Evolutionary conservation across 2,888 invertebrate genomes (phyloP).

Genomic region (Eudemis profundana): DNA sequence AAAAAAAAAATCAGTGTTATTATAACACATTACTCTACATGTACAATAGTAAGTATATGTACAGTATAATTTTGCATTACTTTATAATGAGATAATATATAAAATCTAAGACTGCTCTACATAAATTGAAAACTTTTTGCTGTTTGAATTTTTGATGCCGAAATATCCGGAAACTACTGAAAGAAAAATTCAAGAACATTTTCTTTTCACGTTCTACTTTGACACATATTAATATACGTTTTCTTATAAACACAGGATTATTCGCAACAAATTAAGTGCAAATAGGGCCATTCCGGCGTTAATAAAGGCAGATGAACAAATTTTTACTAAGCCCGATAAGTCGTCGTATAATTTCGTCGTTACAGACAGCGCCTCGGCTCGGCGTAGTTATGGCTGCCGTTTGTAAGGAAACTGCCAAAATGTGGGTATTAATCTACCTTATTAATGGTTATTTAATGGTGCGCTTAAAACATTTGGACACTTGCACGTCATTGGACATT

Average conservation of each 20-base stretch:
- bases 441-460: conserved; percentile 30
- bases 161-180: too few relatives aligned
- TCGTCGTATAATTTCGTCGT: conserved; percentile 82
- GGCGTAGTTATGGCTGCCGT: conserved; percentile 29
- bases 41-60: too few relatives aligned
- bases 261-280: conserved; percentile 41
- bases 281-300: conserved; percentile 46
- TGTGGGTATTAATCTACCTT: conserved; percentile 51
- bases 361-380: conserved; percentile 53
- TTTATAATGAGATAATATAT: too few relatives aligned
- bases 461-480: too few relatives aligned
- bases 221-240: conserved; percentile 6
- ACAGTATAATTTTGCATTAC: too few relatives aligned
- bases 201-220: neutral
- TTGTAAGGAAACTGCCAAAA: conserved; percentile 56
- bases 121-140: too few relatives aligned
- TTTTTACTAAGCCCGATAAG: conserved; percentile 82
- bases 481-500: too few relatives aligned
- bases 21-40: too few relatives aligned
- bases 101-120: too few relatives aligned
- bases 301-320: conserved; percentile 72
- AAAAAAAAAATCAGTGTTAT: too few relatives aligned
- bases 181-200: neutral
- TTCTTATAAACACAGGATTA: conserved; percentile 26
- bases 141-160: too few relatives aligned